phyloP scores from a whole-genome alignment of 2,113 vertebrate genomes.

The Gambusia holbrooki region DNA sequence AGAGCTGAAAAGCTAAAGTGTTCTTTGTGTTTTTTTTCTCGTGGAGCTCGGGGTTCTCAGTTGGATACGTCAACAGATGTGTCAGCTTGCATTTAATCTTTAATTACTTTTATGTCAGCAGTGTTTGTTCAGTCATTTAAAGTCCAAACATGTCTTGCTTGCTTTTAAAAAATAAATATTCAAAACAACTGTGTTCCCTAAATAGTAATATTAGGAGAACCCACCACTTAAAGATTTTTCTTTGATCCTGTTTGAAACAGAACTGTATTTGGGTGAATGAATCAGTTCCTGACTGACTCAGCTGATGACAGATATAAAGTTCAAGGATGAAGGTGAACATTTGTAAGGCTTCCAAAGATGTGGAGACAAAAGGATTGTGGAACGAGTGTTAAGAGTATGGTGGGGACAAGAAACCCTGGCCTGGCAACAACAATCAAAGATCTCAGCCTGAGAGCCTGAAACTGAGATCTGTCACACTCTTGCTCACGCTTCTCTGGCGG shows the following conservation, averaged over 20 bases:
- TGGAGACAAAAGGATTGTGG: background rate
- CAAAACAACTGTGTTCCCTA: background rate
- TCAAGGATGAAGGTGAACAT: background rate
- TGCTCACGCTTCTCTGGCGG: background rate
- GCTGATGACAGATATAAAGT: constrained; percentile 5
- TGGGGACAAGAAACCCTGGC: background rate
- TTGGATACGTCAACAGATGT: background rate
- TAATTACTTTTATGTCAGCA: background rate
- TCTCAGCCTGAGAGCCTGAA: background rate
- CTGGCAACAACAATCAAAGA: background rate
- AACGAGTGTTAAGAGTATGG: background rate
- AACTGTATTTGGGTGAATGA: constrained; percentile 4
- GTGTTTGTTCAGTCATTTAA: background rate
- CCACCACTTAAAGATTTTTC: constrained; percentile 1
- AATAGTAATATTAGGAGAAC: background rate
- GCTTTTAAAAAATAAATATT: background rate
- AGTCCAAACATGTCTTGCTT: background rate
- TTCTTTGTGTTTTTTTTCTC: background rate
- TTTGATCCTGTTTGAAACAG: constrained; percentile 11
- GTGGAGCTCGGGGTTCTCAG: background rate
- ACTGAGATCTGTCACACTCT: background rate
- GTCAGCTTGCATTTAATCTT: background rate
- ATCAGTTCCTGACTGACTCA: constrained; percentile 21
- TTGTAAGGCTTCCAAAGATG: background rate
- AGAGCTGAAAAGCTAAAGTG: background rate